Conservation (phyloP, 2,113 vertebrate genomes). For the Nerophis ophidion region DNA sequence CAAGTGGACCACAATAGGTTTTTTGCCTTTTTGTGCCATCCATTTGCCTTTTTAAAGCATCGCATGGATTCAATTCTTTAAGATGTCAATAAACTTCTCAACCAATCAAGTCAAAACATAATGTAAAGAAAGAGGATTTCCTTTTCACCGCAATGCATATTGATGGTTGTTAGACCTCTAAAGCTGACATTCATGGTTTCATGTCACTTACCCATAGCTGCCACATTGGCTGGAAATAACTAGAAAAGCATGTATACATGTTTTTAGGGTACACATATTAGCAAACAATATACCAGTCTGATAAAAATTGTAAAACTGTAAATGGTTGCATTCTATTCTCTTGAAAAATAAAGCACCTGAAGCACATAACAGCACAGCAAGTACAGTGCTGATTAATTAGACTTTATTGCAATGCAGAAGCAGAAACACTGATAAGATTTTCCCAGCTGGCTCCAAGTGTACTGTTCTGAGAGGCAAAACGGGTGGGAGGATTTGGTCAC, state of each 20-base stretch:
- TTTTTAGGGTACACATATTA: conserved; percentile 8
- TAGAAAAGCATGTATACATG: not conserved
- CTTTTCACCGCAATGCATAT: too few species aligned
- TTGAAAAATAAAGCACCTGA: conserved; percentile 25
- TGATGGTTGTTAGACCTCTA: too few species aligned
- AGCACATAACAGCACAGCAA: conserved; percentile 36
- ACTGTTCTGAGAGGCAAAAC: conserved; percentile 21
- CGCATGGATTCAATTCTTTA: too few species aligned
- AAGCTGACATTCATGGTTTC: too few species aligned
- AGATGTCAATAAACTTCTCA: too few species aligned
- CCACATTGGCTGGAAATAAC: too few species aligned
- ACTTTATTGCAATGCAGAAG: conserved; percentile 41
- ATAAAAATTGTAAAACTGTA: not conserved
- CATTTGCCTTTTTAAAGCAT: too few species aligned
- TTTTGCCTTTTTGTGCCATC: not conserved
- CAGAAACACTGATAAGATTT: conserved; percentile 58
- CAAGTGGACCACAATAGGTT: not conserved
- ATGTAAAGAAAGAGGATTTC: too few species aligned
- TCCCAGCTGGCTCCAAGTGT: conserved; percentile 55
- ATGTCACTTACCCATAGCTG: too few species aligned
- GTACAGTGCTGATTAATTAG: conserved; percentile 53
- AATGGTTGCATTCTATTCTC: conserved; percentile 26
- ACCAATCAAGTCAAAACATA: not conserved
- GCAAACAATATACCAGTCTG: conserved; percentile 1
- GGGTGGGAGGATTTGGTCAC: conserved; percentile 57